Base-by-base conservation (phyloP, 2,113 vertebrate genomes). In the Aphyosemion australe region DNA sequence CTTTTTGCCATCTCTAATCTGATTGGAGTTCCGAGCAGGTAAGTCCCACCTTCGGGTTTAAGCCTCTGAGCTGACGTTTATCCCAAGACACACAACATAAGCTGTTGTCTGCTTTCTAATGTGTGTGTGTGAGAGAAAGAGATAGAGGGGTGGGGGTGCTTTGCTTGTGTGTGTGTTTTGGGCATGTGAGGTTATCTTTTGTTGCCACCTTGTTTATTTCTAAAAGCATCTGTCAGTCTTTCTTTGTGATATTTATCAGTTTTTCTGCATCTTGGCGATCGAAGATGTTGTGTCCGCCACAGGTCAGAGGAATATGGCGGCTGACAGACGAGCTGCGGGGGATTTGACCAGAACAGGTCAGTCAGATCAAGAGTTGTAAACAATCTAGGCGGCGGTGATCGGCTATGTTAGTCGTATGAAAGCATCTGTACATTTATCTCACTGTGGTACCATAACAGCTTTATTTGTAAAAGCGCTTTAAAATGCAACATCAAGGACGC, bases 301-400 rank as follows among this genome's bases (percentile, higher is more conserved):
- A 74, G 47, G 58, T 50, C 61, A 66, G 51, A 63, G 65, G 54
- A 49, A 83, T 49, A 76, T 83, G 81, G 80, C 76, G 60, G 6
- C 58, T 59, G 53, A 78, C 34, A 46, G 47, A 69, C 41, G 50
- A 26, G 47, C 70, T 26, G 62, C 66, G 60, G 78, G 72, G 70
- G 84, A 85, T 87, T 79, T 90, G 75, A 90, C 61, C 79, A 42
- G 71, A 75, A 67, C 80, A 89, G 88, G 90, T 87, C 72, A 84
- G 87, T 87, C 34, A 16, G 13, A 13, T 12, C 0, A 68, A 32
- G 32, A 16, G 9, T 13, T 31, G 20, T n/a, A 52, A 37, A 51
- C 19, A 15, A 21, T 12, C 34, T 19, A 46, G 50, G 43, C 2
- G 1, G 13, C 11, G 9, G 41, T 8, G n/a, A 37, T 37, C 34